phyloP scores from a whole-genome alignment of 2,797 vertebrate species.

The Alfaro cultratus region DNA sequence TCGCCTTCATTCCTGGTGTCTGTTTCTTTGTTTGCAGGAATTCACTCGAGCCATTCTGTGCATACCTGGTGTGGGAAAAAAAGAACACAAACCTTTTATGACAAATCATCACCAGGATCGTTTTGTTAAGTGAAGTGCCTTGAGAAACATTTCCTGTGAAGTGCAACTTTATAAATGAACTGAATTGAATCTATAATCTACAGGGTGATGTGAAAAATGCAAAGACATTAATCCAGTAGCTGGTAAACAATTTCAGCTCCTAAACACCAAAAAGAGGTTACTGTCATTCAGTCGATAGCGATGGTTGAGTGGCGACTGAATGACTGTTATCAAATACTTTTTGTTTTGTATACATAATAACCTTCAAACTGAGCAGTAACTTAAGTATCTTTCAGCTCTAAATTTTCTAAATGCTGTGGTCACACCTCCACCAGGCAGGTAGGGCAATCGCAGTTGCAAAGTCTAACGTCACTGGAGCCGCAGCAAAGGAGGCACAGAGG shows the following conservation, averaged over 20 bases:
- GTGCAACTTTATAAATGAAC: not conserved
- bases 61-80: constrained; percentile 5
- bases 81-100: not conserved
- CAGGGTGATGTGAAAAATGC: not conserved
- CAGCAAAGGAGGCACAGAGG: not conserved
- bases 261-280: not conserved
- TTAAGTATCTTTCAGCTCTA: not conserved
- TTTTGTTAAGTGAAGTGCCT: not conserved
- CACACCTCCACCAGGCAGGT: not conserved
- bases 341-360: not conserved
- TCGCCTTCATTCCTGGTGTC: constrained; percentile 29
- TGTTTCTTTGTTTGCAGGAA: constrained; percentile 9
- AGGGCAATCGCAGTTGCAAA: not conserved
- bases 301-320: not conserved
- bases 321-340: not conserved
- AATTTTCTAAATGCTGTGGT: not conserved
- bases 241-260: not conserved
- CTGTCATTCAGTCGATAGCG: not conserved
- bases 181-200: not conserved
- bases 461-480: not conserved
- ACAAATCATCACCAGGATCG: not conserved
- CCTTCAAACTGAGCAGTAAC: not conserved
- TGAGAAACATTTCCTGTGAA: not conserved
- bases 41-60: not conserved
- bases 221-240: not conserved